Evolutionary conservation across 1,140 invertebrate species (phyloP).

Genomic region (Sarcophaga bullata): DNA sequence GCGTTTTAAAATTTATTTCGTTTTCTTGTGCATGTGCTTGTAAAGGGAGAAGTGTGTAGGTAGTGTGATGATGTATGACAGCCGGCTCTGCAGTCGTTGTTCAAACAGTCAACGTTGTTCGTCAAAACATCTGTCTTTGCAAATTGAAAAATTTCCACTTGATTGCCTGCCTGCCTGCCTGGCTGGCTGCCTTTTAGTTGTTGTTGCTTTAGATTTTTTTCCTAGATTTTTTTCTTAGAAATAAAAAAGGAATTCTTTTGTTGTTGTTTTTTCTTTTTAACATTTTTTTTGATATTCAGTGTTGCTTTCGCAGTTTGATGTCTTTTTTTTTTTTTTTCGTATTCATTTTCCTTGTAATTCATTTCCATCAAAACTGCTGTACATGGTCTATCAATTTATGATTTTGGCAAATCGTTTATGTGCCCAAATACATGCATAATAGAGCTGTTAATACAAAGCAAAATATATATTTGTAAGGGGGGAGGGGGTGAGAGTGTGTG

Average conservation of each 20-base stretch:
- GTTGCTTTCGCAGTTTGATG: background rate
- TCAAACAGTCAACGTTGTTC: slow-evolving; percentile 22
- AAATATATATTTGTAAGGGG: background rate
- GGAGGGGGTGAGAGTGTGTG: background rate
- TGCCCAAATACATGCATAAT: background rate
- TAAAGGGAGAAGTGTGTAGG: no score
- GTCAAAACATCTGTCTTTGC: slow-evolving; percentile 37
- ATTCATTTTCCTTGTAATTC: background rate
- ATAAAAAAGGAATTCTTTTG: background rate
- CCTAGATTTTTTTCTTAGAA: background rate
- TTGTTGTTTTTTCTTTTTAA: background rate
- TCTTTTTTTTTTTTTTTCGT: background rate
- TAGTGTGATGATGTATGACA: no score
- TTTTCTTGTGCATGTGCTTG: background rate
- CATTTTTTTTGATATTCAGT: slow-evolving; percentile 17
- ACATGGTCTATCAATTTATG: slow-evolving; percentile 6
- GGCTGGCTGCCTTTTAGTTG: no score
- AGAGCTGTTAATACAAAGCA: background rate
- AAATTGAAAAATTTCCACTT: slow-evolving; percentile 38
- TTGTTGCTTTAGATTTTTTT: slow-evolving; percentile 8
- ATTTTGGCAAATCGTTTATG: slow-evolving; percentile 8
- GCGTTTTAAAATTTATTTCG: background rate
- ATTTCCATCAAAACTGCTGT: background rate
- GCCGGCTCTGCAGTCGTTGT: background rate
- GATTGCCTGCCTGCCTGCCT: background rate